phyloP scores from a whole-genome alignment of 2,888 invertebrate genomes.

The Sinopyrophorus schimmeli region DNA sequence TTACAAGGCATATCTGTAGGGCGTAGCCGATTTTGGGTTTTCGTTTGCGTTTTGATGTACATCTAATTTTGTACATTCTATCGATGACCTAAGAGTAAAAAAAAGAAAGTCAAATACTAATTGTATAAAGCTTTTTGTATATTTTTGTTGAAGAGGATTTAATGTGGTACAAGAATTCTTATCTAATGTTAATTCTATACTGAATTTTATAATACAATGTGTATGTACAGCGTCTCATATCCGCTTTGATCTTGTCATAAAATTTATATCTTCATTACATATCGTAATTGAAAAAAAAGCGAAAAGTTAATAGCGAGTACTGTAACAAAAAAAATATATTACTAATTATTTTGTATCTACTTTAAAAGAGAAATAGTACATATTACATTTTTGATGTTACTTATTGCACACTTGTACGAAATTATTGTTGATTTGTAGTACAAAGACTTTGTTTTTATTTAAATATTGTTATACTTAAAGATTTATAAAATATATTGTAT shows the following conservation, averaged over 20 bases:
- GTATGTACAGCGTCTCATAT: slow-evolving; percentile 30
- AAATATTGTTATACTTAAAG: slow-evolving; percentile 52
- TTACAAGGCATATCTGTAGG: slow-evolving; percentile 25
- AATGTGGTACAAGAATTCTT: slow-evolving; percentile 19
- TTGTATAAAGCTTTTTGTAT: slow-evolving; percentile 21
- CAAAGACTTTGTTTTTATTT: slow-evolving; percentile 53
- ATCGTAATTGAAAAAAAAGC: slow-evolving; percentile 31
- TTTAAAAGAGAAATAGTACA: slow-evolving; percentile 37
- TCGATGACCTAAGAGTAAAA: slow-evolving; percentile 13
- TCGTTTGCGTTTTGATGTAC: no score
- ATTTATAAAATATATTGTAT: slow-evolving; percentile 52
- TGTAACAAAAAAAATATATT: slow-evolving; percentile 14
- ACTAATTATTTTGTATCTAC: slow-evolving; percentile 35
- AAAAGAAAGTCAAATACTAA: slow-evolving; percentile 13
- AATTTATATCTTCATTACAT: slow-evolving; percentile 31
- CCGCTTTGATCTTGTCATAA: slow-evolving; percentile 27
- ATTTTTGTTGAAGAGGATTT: slow-evolving; percentile 21
- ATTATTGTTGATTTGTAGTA: slow-evolving; percentile 49
- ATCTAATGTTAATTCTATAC: slow-evolving; percentile 26
- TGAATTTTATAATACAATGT: slow-evolving; percentile 25
- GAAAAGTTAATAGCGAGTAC: slow-evolving; percentile 16
- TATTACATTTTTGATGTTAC: slow-evolving; percentile 33
- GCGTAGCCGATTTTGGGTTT: no score
- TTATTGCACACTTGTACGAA: slow-evolving; percentile 44
- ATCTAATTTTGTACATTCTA: no score